Evolutionary conservation across 2,888 invertebrate genomes (phyloP).

Genomic region (Stomorhina lunata): DNA sequence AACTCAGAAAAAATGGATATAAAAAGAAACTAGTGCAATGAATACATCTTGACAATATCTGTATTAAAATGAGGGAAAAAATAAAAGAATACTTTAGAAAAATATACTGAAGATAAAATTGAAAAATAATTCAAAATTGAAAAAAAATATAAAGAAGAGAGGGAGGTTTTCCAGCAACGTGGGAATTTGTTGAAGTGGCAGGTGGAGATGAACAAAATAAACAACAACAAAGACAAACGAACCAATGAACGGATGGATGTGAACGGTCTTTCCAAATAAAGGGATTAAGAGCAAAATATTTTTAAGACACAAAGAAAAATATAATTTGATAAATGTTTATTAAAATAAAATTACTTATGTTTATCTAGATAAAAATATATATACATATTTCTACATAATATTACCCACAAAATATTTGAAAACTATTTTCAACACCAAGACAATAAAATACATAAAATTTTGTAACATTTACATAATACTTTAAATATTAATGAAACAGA

Average conservation of each 20-base stretch:
- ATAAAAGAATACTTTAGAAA: not conserved
- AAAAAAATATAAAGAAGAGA: slow-evolving; percentile 5
- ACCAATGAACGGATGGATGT: not conserved
- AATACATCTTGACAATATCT: slow-evolving; percentile 26
- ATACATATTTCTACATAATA: not conserved
- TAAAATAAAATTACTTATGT: no score
- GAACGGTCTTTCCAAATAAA: not conserved
- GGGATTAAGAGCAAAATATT: not conserved
- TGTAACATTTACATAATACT: slow-evolving; percentile 22
- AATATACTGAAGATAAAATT: not conserved
- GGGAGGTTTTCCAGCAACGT: slow-evolving; percentile 27
- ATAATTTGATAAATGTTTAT: not conserved
- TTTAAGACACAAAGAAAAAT: not conserved
- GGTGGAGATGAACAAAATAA: slow-evolving; percentile 9
- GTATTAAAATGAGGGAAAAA: slow-evolving; percentile 22
- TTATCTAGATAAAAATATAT: no score
- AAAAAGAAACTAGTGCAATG: not conserved
- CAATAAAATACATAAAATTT: not conserved
- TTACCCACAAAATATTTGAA: slow-evolving; percentile 4
- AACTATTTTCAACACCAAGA: not conserved
- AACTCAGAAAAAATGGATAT: not conserved
- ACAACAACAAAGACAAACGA: not conserved
- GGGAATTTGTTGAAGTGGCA: slow-evolving; percentile 42
- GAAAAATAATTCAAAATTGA: slow-evolving; percentile 5
- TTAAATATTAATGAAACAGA: not conserved